phyloP scores from a whole-genome alignment of 2,113 vertebrate genomes.

The Seriola aureovittata region DNA sequence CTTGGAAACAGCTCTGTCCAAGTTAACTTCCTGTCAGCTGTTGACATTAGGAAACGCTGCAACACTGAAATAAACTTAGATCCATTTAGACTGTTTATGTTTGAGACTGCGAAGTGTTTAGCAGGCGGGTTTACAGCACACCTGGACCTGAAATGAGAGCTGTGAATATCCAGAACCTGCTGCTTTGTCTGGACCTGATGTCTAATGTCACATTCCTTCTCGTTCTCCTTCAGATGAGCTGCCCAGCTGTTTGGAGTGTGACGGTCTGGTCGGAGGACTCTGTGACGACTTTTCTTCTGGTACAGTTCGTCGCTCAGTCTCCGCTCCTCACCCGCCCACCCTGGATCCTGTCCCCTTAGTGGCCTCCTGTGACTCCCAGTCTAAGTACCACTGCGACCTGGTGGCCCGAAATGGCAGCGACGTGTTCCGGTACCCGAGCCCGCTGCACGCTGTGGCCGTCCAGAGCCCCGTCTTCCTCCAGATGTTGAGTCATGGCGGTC shows the following conservation, averaged over 20 bases:
- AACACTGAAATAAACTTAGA: constrained; percentile 5
- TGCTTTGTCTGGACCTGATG: not conserved
- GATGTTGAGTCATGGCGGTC: constrained; percentile 76
- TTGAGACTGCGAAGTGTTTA: constrained; percentile 4
- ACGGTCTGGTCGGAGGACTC: constrained; percentile 72
- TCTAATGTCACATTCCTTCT: constrained; percentile 7
- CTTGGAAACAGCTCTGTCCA: constrained; percentile 20
- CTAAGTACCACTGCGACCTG: constrained; percentile 91
- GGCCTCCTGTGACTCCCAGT: constrained; percentile 75
- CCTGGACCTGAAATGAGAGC: not conserved
- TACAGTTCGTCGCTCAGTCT: constrained; percentile 82
- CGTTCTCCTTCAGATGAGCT: constrained; percentile 85
- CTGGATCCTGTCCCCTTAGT: constrained; percentile 82
- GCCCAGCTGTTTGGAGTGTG: constrained; percentile 88
- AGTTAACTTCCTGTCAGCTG: constrained; percentile 27
- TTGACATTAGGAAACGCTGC: constrained; percentile 16
- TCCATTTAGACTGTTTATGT: constrained; percentile 9
- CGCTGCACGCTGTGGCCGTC: constrained; percentile 91
- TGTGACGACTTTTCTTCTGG: constrained; percentile 83
- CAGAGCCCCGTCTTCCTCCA: constrained; percentile 92
- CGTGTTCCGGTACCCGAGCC: constrained; percentile 92
- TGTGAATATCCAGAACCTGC: not conserved
- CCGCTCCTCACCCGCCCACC: constrained; percentile 85
- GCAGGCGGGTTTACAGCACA: constrained; percentile 3
- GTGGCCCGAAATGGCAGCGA: constrained; percentile 91